Evolutionary conservation across 2,113 vertebrate species (phyloP).

Genomic region (Clarias magur): DNA sequence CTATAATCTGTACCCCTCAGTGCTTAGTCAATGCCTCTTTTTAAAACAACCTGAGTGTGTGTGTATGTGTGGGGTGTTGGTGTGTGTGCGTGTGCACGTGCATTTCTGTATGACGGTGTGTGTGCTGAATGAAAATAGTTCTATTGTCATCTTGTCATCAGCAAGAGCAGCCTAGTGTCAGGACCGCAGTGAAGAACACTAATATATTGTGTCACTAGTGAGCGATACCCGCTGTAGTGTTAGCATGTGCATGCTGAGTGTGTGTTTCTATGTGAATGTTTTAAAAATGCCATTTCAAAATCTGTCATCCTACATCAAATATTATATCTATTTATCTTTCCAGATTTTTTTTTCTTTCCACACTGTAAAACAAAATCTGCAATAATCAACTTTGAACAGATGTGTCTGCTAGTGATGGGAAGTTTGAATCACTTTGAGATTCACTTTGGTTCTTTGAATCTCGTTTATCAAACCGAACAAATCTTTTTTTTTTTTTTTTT

Average conservation of each 20-base stretch:
- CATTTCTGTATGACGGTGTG: neutral
- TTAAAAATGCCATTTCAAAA: neutral
- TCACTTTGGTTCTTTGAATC: too few species aligned
- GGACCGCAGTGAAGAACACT: neutral
- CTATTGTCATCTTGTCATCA: neutral
- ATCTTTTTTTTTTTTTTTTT: too few species aligned
- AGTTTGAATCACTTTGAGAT: too few species aligned
- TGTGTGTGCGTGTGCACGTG: neutral
- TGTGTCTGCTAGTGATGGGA: too few species aligned
- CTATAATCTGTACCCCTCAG: neutral
- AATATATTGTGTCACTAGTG: neutral
- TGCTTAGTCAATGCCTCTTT: neutral
- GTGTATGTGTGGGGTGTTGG: neutral
- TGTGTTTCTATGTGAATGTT: neutral
- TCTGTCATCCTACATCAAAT: neutral
- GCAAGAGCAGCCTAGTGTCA: neutral
- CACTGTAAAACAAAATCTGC: too few species aligned
- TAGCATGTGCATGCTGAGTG: neutral
- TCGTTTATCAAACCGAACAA: too few species aligned
- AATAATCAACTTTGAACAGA: too few species aligned
- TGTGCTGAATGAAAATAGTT: conserved; percentile 3
- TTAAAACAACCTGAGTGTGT: conserved; percentile 14
- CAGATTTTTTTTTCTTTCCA: too few species aligned
- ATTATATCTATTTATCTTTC: neutral
- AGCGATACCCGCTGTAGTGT: neutral